phyloP scores from a whole-genome alignment of 30 jellyfish, hydroid and myxozoan species.

The Pelagia noctiluca region DNA sequence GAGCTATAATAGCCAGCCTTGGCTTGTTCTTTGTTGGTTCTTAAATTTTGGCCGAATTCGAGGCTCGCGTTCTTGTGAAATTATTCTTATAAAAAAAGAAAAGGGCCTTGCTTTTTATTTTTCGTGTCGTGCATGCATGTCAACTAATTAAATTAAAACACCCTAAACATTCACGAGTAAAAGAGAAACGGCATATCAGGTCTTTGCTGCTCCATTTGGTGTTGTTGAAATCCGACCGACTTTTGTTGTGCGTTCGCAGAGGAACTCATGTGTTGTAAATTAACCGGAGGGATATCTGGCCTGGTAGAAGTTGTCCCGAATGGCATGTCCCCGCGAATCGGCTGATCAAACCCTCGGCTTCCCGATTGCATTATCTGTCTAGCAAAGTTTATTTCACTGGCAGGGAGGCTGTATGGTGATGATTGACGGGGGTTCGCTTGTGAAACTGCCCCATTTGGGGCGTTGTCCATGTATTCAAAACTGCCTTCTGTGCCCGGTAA shows the following conservation, averaged over 20 bases:
- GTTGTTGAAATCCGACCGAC: slow-evolving; percentile 41
- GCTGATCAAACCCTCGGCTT: slow-evolving; percentile 56
- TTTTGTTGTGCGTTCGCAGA: slow-evolving; percentile 45
- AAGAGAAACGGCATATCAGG: slow-evolving; percentile 71
- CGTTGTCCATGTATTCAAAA: slow-evolving; percentile 25
- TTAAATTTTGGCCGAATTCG: no score
- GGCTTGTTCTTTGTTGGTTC: no score
- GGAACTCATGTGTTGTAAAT: slow-evolving; percentile 32
- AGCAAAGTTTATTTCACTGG: slow-evolving; percentile 60
- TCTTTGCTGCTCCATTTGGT: slow-evolving; percentile 49
- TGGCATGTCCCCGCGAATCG: slow-evolving; percentile 53
- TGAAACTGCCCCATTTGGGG: slow-evolving; percentile 33
- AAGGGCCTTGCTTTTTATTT: no score
- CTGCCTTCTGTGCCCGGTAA: slow-evolving; percentile 62
- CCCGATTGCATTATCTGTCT: slow-evolving; percentile 66
- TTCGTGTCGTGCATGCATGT: neutral
- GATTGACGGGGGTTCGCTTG: slow-evolving; percentile 42
- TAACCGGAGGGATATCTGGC: slow-evolving; percentile 59
- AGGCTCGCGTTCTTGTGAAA: no score
- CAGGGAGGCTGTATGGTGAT: slow-evolving; percentile 68
- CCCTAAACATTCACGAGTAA: slow-evolving; percentile 1
- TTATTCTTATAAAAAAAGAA: no score
- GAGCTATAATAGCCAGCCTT: no score
- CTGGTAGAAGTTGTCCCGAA: slow-evolving; percentile 40
- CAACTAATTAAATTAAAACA: neutral